Evolutionary conservation across 2,888 invertebrate genomes (phyloP).

Genomic region (Diogma glabrata): DNA sequence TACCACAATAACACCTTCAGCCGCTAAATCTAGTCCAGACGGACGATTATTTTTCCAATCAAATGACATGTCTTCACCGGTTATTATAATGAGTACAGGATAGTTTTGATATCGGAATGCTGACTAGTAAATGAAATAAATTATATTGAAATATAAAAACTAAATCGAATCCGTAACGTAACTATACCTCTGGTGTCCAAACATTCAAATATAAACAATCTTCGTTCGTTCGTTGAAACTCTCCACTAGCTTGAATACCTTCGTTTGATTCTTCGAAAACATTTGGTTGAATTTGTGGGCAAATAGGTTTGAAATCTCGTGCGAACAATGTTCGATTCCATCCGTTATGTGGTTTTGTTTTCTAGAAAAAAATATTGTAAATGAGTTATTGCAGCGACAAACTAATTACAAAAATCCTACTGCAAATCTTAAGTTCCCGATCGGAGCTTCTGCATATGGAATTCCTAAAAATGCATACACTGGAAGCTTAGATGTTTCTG

Average conservation of each 20-base stretch:
- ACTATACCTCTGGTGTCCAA: constrained; percentile 67
- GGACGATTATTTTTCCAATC: constrained; percentile 45
- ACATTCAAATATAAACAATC: constrained; percentile 86
- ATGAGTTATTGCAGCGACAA: background rate
- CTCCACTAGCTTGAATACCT: constrained; percentile 20
- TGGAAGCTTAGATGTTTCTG: constrained; percentile 46
- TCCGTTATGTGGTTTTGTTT: constrained; percentile 57
- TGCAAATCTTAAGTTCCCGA: constrained; percentile 61
- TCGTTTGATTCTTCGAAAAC: constrained; percentile 32
- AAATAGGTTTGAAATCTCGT: constrained; percentile 55
- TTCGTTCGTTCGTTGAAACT: constrained; percentile 38
- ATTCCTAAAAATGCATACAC: constrained; percentile 64
- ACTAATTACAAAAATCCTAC: constrained; percentile 33
- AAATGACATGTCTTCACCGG: constrained; percentile 48
- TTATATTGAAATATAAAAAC: constrained; percentile 9
- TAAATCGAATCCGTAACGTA: background rate
- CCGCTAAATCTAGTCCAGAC: constrained; percentile 60
- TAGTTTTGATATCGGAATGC: constrained; percentile 40
- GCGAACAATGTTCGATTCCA: constrained; percentile 55
- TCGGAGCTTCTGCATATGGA: constrained; percentile 69
- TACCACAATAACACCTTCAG: constrained; percentile 57
- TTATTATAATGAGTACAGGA: constrained; percentile 43
- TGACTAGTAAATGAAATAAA: constrained; percentile 22
- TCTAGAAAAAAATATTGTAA: constrained; percentile 34
- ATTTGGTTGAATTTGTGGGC: constrained; percentile 45